Conservation (phyloP, 2,888 invertebrate genomes). For the Ichneumoninae sp. region DNA sequence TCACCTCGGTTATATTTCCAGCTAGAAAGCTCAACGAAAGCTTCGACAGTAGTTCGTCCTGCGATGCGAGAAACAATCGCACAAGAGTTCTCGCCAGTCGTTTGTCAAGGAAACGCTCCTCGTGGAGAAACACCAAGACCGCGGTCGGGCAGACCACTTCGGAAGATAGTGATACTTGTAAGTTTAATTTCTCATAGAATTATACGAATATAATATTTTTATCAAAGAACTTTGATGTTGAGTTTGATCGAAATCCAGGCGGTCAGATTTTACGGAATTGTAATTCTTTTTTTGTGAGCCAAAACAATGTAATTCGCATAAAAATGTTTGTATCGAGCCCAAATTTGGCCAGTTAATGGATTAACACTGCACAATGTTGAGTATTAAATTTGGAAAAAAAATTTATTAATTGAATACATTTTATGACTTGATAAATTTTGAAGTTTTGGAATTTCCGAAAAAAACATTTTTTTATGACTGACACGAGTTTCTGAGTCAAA, state of each 20-base stretch:
- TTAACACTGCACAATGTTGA: too few relatives aligned
- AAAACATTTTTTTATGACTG: too few relatives aligned
- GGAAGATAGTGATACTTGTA: constrained; percentile 83
- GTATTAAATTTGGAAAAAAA: background rate
- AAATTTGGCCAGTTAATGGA: too few relatives aligned
- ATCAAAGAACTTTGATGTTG: too few relatives aligned
- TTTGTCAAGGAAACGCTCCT: constrained; percentile 78
- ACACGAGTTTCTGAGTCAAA: too few relatives aligned
- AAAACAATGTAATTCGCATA: too few relatives aligned
- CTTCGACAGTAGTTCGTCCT: constrained; percentile 82
- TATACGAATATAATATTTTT: background rate
- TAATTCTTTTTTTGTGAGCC: too few relatives aligned
- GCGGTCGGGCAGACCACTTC: constrained; percentile 80
- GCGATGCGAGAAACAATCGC: constrained; percentile 80
- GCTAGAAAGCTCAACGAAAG: constrained; percentile 81
- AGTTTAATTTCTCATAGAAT: constrained; percentile 50
- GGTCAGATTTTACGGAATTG: too few relatives aligned
- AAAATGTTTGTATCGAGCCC: too few relatives aligned
- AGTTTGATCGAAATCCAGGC: too few relatives aligned
- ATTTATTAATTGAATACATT: background rate
- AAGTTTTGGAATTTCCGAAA: too few relatives aligned
- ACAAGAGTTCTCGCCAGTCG: constrained; percentile 79
- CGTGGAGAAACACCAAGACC: constrained; percentile 74
- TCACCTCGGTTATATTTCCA: constrained; percentile 84
- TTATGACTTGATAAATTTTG: too few relatives aligned